Base-by-base conservation (phyloP, 2,888 invertebrate species). In the Tetheella fluctuosa region DNA sequence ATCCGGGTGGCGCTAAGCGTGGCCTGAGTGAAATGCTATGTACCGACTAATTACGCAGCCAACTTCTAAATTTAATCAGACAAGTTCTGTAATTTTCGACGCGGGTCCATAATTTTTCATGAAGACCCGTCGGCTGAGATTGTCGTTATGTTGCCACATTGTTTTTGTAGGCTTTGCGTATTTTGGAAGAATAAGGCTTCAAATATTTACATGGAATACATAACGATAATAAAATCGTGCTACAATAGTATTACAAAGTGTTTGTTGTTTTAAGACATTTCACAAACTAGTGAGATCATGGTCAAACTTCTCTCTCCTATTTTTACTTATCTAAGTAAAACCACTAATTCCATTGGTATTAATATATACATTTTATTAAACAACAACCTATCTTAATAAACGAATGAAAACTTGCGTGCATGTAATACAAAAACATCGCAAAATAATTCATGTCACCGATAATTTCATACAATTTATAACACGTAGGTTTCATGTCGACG, bases 31-130 rank as follows among this genome's bases (percentile, higher is more conserved):
- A 91, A 92, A 89, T 90, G 89, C 89, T 82, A 88, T 92, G 93
- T 93, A 79, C 80, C 71, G 75, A 71, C 87, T 92, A 92, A 93
- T 93, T 92, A 92, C 65, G 73, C 67, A 63, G 78, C 74, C 85
- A 93, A 93, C 90, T 93, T 92, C 87, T 88, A 90, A 91, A 92
- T 92, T 92, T 92, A 92, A 92, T 91, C 90, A 92, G 85, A 82
- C 88, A 91, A 92, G 81, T 93, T 91, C 76, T 77, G 83, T 85
- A 88, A 91, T 89, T 88, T 85, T 80, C 88, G 76, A 79, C 69
- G 65, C 69, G 79, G 79, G 84, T 83, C 83, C 85, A 88, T 90
- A 87, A 91, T 90, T 90, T 90, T 90, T 91, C 88, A 89, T 88
- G 86, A 86, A 79, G 70, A 76, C 57, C 61, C 58, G 62, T 59